phyloP scores from a whole-genome alignment of 2,888 invertebrate genomes.

The Tiliacea citrago region DNA sequence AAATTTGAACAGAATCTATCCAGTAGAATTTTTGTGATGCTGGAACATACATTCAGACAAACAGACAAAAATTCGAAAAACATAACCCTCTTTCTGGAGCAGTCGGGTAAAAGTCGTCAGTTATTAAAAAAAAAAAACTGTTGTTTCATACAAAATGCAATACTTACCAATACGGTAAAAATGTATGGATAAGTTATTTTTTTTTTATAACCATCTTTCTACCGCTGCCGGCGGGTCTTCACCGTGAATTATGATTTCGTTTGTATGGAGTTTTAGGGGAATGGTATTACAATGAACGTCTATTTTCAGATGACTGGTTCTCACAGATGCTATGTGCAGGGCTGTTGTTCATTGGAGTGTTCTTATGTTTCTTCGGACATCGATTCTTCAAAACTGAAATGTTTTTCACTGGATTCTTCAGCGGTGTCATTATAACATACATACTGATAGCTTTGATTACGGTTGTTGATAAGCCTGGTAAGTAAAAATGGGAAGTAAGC shows the following conservation, averaged over 20 bases:
- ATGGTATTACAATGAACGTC: background rate
- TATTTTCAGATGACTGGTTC: conserved; percentile 81
- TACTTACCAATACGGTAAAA: background rate
- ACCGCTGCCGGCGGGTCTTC: background rate
- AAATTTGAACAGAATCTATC: too few relatives aligned
- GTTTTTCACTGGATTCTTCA: conserved; percentile 91
- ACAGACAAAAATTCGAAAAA: too few relatives aligned
- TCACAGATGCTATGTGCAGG: conserved; percentile 88
- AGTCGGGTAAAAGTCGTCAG: too few relatives aligned
- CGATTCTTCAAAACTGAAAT: conserved; percentile 91
- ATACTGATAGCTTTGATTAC: conserved; percentile 81
- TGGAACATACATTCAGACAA: too few relatives aligned
- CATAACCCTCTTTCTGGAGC: too few relatives aligned
- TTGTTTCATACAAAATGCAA: background rate
- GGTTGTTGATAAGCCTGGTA: conserved; percentile 70
- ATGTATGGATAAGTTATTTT: background rate
- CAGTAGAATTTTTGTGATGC: too few relatives aligned
- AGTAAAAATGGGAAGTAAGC: conserved; percentile 33
- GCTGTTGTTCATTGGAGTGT: conserved; percentile 91
- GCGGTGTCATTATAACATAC: conserved; percentile 90
- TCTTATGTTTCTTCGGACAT: conserved; percentile 92
- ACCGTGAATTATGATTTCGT: background rate
- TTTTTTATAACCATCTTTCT: too few relatives aligned
- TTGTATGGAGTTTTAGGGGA: background rate
- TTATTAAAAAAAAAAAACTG: too few relatives aligned